Conservation (phyloP, 2,113 vertebrate genomes). For the Stegastes partitus region DNA sequence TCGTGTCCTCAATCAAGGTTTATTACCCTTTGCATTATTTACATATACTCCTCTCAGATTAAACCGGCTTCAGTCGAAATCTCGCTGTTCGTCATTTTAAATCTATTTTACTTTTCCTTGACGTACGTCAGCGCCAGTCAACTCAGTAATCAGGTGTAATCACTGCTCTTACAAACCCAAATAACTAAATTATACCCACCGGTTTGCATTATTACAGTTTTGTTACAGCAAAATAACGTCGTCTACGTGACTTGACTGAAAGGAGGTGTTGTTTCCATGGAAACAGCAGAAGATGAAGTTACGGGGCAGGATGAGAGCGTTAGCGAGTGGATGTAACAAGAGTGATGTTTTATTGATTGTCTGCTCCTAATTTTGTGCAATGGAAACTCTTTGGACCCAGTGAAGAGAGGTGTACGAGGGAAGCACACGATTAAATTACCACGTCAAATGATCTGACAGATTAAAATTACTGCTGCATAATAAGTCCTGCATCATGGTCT, state of each 20-base stretch:
- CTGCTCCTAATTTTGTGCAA: conserved; percentile 42
- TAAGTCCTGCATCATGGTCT: not conserved
- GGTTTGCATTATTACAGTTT: not conserved
- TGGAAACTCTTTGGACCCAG: not conserved
- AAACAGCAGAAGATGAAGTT: conserved; percentile 47
- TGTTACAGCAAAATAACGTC: conserved; percentile 18
- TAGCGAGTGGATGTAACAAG: conserved; percentile 21
- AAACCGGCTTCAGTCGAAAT: not conserved
- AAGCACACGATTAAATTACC: conserved; percentile 1
- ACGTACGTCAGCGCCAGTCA: not conserved
- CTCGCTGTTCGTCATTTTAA: not conserved
- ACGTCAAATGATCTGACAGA: not conserved
- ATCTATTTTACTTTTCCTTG: not conserved
- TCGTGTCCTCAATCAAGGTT: conserved; percentile 43
- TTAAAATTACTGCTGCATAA: not conserved
- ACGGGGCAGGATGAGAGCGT: conserved; percentile 7
- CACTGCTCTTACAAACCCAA: not conserved
- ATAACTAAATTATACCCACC: not conserved
- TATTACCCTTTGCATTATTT: conserved; percentile 62
- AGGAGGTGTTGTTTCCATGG: conserved; percentile 61
- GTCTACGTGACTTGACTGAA: conserved; percentile 10
- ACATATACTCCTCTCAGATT: conserved; percentile 42
- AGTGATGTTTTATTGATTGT: conserved; percentile 61
- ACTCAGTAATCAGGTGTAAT: not conserved
- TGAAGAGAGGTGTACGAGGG: not conserved